Evolutionary conservation across 2,797 vertebrate species (phyloP).

Genomic region (Peromyscus eremicus): DNA sequence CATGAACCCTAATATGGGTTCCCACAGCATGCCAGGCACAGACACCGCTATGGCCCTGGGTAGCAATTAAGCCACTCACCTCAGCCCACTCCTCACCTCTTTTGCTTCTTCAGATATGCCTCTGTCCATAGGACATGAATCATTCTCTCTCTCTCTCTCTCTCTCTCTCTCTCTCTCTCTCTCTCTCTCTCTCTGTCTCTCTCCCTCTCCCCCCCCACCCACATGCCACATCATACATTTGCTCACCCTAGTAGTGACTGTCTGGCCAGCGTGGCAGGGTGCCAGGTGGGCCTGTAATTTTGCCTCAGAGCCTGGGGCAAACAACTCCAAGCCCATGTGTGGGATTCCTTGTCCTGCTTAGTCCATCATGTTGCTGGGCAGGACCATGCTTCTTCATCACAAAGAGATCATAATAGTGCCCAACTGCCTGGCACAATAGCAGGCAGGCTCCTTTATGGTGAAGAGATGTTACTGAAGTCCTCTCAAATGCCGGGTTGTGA

Average conservation of each 20-base stretch:
- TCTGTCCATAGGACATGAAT: not conserved
- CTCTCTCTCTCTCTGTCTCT: too few relatives aligned
- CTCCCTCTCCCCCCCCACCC: not conserved
- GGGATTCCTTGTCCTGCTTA: not conserved
- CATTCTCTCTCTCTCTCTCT: not conserved
- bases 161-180: not conserved
- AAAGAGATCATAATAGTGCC: not conserved
- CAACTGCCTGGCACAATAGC: not conserved
- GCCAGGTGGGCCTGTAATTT: not conserved
- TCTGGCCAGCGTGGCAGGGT: not conserved
- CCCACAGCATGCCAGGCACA: not conserved
- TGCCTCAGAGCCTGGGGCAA: not conserved
- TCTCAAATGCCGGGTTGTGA: not conserved
- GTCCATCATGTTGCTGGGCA: not conserved
- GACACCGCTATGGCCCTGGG: not conserved
- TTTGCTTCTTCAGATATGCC: not conserved
- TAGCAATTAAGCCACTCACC: not conserved
- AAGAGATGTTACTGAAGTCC: not conserved
- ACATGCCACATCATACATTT: not conserved
- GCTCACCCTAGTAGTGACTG: not conserved
- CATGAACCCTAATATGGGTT: not conserved
- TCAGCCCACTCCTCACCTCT: not conserved
- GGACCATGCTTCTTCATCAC: not conserved
- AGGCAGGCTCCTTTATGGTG: not conserved
- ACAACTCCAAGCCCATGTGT: not conserved